A percentile compares a stretch with the other conserved stretches of the same genome.
Conservation (phyloP, 2,888 invertebrate species). For the Melanotus villosus region DNA sequence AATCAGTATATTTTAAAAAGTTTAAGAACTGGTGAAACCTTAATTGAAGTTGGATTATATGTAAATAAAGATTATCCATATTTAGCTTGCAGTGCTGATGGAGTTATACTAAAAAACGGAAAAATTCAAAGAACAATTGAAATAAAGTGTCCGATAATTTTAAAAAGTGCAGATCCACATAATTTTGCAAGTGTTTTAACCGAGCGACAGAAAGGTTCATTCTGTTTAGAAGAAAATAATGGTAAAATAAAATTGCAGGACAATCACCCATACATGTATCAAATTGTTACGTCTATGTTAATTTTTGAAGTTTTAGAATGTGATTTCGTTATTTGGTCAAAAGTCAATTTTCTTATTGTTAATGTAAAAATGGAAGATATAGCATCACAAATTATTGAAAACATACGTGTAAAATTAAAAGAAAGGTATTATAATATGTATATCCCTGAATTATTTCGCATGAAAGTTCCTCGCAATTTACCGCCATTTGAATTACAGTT, state of each 20-base stretch:
- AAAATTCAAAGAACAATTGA: too few relatives aligned
- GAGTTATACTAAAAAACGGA: too few relatives aligned
- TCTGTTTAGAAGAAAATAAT: not conserved
- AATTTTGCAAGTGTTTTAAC: not conserved
- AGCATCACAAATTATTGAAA: not conserved
- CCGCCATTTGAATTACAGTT: not conserved
- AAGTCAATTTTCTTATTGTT: not conserved
- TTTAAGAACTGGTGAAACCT: too few relatives aligned
- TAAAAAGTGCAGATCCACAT: not conserved
- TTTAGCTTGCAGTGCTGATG: not conserved
- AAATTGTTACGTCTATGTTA: not conserved
- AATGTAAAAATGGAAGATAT: not conserved
- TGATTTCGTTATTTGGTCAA: constrained; percentile 1
- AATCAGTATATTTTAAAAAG: not conserved
- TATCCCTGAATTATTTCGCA: not conserved
- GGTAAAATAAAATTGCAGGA: not conserved
- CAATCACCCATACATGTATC: constrained; percentile 9
- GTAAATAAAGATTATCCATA: too few relatives aligned
- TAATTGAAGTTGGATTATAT: too few relatives aligned
- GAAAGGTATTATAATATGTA: constrained; percentile 10
- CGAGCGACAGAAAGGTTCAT: not conserved
- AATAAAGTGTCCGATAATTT: too few relatives aligned
- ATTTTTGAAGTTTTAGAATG: not conserved
- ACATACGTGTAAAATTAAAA: not conserved
- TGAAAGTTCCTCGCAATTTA: constrained; percentile 1